Evolutionary conservation across 2,888 invertebrate genomes (phyloP).

Genomic region (Hirtodrosophila histrioides): DNA sequence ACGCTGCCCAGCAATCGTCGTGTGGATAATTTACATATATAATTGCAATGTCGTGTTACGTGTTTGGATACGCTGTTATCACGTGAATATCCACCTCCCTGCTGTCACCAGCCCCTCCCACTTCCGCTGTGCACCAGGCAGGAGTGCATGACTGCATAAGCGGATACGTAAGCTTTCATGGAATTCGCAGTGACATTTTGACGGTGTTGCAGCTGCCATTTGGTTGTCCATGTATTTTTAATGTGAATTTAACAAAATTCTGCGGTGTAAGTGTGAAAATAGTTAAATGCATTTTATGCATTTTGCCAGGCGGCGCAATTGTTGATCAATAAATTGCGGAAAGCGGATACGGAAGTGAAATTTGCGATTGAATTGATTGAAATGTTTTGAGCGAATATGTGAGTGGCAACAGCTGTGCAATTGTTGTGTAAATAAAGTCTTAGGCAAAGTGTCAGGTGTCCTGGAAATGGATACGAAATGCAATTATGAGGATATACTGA

Average conservation of each 20-base stretch:
- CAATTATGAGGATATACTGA: slow-evolving; percentile 37
- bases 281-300: slow-evolving; percentile 44
- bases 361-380: slow-evolving; percentile 77
- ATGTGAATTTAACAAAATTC: slow-evolving; percentile 72
- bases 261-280: slow-evolving; percentile 73
- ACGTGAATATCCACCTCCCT: slow-evolving; percentile 27
- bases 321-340: slow-evolving; percentile 55
- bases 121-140: too few relatives aligned
- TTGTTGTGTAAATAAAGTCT: slow-evolving; percentile 19
- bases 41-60: slow-evolving; percentile 65
- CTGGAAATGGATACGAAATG: slow-evolving; percentile 55
- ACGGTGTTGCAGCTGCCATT: slow-evolving; percentile 42
- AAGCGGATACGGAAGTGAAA: slow-evolving; percentile 72
- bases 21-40: slow-evolving; percentile 59
- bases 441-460: slow-evolving; percentile 21
- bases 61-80: slow-evolving; percentile 50
- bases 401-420: slow-evolving; percentile 40
- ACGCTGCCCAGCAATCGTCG: slow-evolving; percentile 7
- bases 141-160: slow-evolving; percentile 24
- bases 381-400: slow-evolving; percentile 38
- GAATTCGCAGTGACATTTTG: slow-evolving; percentile 63
- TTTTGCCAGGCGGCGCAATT: slow-evolving; percentile 20
- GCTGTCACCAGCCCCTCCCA: slow-evolving; percentile 6
- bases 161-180: slow-evolving; percentile 54
- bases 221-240: slow-evolving; percentile 61